Percentiles rank a stretch among this genome's conserved stretches.
These are phyloP conservation scores for Thumatha senex DNA, from an alignment of 2,888 invertebrate species.

Conservation along the genomic window DNA sequence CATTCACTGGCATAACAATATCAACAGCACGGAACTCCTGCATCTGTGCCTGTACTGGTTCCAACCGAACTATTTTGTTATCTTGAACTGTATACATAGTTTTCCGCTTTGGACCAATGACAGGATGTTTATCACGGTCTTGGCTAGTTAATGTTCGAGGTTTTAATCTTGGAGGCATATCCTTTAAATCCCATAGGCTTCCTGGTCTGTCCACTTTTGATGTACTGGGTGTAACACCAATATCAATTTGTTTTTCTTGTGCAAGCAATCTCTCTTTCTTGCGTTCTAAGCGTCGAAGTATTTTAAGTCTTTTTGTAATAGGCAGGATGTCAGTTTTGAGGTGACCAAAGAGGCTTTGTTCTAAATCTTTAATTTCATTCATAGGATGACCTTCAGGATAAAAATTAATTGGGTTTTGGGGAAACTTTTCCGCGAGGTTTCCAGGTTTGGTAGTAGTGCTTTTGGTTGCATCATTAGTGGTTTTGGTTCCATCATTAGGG, in stretches of 20 bases:
- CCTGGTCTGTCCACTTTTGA: constrained; percentile 47
- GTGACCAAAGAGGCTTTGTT: constrained; percentile 74
- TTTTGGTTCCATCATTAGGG: constrained; percentile 22
- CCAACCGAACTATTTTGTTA: constrained; percentile 74
- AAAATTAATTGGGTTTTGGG: constrained; percentile 45
- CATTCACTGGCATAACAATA: constrained; percentile 63
- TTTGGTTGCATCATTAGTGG: constrained; percentile 1
- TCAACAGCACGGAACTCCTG: constrained; percentile 61
- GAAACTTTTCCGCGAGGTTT: constrained; percentile 39
- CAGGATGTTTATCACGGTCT: constrained; percentile 21
- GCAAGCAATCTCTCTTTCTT: constrained; percentile 60
- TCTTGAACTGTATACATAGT: constrained; percentile 79
- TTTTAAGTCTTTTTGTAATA: constrained; percentile 71
- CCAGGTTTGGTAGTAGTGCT: constrained; percentile 35
- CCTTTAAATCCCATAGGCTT: constrained; percentile 75
- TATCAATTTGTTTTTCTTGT: constrained; percentile 45
- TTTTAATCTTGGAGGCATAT: constrained; percentile 34
- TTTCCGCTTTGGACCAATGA: constrained; percentile 58
- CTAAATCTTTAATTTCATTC: constrained; percentile 76
- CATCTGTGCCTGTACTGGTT: constrained; percentile 40
- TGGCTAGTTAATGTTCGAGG: constrained; percentile 31
- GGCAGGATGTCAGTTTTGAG: constrained; percentile 65
- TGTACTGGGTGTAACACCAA: constrained; percentile 27
- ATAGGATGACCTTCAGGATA: constrained; percentile 79
- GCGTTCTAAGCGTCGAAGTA: constrained; percentile 71